Evolutionary conservation across 1,140 invertebrate genomes (phyloP).

Genomic region (Yoshiicerus persimilis): DNA sequence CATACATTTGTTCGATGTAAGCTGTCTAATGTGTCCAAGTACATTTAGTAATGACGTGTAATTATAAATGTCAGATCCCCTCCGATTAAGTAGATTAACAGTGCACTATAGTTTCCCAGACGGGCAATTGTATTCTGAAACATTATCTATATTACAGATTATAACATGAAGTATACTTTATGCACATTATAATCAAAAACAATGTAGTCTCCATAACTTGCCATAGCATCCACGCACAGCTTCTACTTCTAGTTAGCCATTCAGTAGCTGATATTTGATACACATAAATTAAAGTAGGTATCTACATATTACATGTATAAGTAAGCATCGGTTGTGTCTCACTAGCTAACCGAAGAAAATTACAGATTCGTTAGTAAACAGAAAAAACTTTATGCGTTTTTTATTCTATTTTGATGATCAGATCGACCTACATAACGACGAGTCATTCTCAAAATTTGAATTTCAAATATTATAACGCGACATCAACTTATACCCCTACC

Average conservation of each 20-base stretch:
- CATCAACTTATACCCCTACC: no score
- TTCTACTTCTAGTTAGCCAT: background rate
- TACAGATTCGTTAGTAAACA: no score
- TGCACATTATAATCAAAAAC: background rate
- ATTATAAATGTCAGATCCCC: slow-evolving; percentile 19
- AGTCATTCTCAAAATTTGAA: no score
- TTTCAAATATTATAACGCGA: no score
- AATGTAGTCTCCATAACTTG: background rate
- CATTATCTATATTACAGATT: background rate
- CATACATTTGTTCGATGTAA: background rate
- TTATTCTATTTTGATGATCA: no score
- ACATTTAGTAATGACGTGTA: slow-evolving; percentile 4
- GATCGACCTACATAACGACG: no score
- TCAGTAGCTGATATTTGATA: background rate
- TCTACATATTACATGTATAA: no score
- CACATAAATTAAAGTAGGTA: background rate
- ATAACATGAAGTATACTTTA: no score
- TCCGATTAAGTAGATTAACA: slow-evolving; percentile 18
- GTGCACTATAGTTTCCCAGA: background rate
- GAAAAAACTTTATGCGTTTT: no score
- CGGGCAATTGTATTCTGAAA: background rate
- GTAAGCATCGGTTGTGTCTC: no score
- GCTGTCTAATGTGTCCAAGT: slow-evolving; percentile 16
- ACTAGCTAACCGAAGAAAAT: no score
- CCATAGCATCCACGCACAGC: background rate